Conservation (phyloP, 2,888 invertebrate species). For the Drosophila picticornis region DNA sequence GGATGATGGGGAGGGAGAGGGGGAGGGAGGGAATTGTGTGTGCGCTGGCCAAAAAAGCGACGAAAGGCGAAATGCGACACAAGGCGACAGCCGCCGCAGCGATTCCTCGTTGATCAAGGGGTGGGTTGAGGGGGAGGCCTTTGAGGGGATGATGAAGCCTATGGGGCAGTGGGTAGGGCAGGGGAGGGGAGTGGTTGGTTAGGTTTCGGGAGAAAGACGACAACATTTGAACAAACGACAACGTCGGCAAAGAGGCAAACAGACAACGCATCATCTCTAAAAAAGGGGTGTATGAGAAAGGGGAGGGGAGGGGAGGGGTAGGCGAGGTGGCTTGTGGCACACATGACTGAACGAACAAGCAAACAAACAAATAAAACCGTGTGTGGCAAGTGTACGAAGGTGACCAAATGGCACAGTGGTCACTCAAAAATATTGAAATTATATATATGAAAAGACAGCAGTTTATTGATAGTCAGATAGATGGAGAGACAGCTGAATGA, state of each 20-base stretch:
- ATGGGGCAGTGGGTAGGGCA: neutral
- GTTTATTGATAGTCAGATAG: no score
- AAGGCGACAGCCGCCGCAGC: constrained; percentile 57
- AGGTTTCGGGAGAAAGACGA: constrained; percentile 51
- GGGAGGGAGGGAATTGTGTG: constrained; percentile 12
- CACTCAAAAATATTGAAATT: neutral
- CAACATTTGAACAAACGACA: constrained; percentile 57
- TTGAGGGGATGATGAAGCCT: neutral
- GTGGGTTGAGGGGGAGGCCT: neutral
- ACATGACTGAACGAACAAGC: constrained; percentile 74
- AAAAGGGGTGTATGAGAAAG: neutral
- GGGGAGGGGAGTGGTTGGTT: neutral
- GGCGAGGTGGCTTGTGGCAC: constrained; percentile 36
- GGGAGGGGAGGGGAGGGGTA: no score
- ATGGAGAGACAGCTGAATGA: no score
- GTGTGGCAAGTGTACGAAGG: constrained; percentile 59
- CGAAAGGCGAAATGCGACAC: constrained; percentile 69
- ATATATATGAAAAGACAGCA: no score
- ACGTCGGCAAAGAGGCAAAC: constrained; percentile 65
- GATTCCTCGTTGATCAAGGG: constrained; percentile 3
- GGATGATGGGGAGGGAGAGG: neutral
- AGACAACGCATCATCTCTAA: constrained; percentile 48
- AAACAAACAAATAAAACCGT: constrained; percentile 71
- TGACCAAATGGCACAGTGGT: constrained; percentile 65
- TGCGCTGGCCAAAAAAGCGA: constrained; percentile 56